Evolutionary conservation across 2,113 vertebrate genomes (phyloP).

Genomic region (Sakesphorus luctuosus): DNA sequence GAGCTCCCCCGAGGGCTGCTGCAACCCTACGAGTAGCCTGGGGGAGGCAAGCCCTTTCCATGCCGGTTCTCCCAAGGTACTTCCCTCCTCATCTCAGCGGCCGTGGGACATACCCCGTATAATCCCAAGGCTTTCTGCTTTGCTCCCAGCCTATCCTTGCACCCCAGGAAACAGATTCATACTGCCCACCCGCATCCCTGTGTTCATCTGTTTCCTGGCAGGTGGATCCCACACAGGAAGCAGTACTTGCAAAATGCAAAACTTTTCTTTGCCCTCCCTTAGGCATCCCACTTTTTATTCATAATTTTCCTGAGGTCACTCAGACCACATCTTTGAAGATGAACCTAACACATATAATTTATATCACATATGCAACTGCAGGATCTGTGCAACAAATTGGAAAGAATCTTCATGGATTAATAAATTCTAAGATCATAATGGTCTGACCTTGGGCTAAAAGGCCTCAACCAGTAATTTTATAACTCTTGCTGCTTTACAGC

Average conservation of each 20-base stretch:
- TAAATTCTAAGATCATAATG: background rate
- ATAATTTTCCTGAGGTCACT: background rate
- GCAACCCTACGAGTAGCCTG: background rate
- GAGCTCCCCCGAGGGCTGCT: background rate
- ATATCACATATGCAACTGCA: background rate
- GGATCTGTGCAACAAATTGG: background rate
- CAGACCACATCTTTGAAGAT: background rate
- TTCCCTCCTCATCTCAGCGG: fast-evolving
- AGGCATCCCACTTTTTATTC: background rate
- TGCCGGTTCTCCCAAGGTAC: fast-evolving
- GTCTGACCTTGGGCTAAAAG: background rate
- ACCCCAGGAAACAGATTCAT: fast-evolving
- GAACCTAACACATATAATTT: background rate
- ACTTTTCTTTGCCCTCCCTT: background rate
- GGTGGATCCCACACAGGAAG: background rate
- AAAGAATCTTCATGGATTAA: background rate
- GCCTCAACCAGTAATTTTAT: background rate
- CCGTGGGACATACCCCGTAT: no score
- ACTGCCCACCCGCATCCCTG: background rate
- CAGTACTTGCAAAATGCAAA: background rate
- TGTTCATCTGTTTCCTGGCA: background rate
- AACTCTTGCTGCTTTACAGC: background rate
- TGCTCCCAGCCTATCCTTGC: background rate
- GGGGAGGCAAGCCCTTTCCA: background rate
- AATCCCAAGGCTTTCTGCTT: background rate